Conservation (phyloP, 2,113 vertebrate genomes). For the Apistogramma diplotaenia region DNA sequence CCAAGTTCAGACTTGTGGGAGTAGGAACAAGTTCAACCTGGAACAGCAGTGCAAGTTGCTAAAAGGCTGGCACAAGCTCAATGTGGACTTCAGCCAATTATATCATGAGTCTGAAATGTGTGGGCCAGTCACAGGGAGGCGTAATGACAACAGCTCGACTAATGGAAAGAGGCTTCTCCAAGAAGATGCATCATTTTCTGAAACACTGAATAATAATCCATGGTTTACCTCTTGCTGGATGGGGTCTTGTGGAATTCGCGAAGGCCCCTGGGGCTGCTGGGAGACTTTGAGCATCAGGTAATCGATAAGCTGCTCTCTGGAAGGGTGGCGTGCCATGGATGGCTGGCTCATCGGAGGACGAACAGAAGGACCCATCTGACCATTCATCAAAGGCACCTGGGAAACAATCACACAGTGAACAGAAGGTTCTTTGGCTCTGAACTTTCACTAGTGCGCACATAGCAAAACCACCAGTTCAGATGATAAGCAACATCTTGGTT, state of each 20-base stretch:
- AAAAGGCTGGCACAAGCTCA: not conserved
- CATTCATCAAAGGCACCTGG: conserved; percentile 95
- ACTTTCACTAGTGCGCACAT: not conserved
- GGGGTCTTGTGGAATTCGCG: conserved; percentile 79
- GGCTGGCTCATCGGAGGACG: conserved; percentile 83
- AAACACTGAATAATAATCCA: not conserved
- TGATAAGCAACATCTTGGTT: not conserved
- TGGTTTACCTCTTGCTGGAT: conserved; percentile 85
- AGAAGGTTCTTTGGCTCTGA: not conserved
- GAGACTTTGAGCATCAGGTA: conserved; percentile 97
- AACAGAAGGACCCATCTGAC: conserved; percentile 86
- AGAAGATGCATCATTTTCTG: not conserved
- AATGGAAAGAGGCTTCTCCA: not conserved
- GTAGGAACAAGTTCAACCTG: not conserved
- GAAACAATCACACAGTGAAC: not conserved
- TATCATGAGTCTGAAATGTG: not conserved
- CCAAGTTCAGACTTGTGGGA: not conserved
- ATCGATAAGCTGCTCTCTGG: conserved; percentile 96
- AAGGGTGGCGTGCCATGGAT: conserved; percentile 89
- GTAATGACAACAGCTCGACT: not conserved
- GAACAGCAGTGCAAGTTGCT: not conserved
- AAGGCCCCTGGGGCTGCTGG: conserved; percentile 81
- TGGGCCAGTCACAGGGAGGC: not conserved
- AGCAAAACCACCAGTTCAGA: not conserved
- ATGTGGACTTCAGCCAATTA: not conserved